phyloP scores from a whole-genome alignment of 2,113 vertebrate genomes.

The Chinchilla lanigera region DNA sequence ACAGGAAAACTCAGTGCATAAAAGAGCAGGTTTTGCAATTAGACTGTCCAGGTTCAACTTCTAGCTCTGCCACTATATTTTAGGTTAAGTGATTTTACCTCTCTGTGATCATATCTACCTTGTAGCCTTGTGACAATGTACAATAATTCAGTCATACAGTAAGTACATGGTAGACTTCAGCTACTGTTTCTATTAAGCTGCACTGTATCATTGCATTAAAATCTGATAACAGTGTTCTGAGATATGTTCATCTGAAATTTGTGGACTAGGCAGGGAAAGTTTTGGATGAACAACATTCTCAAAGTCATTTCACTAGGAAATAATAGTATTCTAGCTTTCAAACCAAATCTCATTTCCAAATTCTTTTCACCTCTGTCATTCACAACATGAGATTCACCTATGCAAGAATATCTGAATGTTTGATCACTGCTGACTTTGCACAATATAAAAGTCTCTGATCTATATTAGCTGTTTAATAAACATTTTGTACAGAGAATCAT shows the following conservation, averaged over 20 bases:
- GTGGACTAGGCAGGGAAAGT: background rate
- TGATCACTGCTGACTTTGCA: background rate
- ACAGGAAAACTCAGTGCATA: background rate
- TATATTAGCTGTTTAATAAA: background rate
- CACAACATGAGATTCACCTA: background rate
- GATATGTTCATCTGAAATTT: background rate
- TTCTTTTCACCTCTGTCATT: background rate
- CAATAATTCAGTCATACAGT: background rate
- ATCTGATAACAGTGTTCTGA: background rate
- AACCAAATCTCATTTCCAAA: background rate
- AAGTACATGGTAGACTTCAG: background rate
- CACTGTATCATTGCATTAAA: slow-evolving; percentile 4
- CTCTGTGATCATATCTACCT: background rate
- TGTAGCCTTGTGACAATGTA: background rate
- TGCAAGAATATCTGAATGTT: background rate
- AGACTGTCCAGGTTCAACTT: background rate
- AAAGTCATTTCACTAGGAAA: background rate
- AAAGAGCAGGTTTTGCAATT: background rate
- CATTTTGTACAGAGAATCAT: background rate
- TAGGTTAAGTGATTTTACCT: background rate
- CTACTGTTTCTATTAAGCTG: background rate
- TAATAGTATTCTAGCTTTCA: background rate
- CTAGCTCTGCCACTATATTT: background rate
- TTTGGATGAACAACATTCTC: background rate
- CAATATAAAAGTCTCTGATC: background rate